These are phyloP conservation scores for Leptinotarsa peninsularis DNA, from an alignment of 2,888 invertebrate species.

Conservation along the genomic window DNA sequence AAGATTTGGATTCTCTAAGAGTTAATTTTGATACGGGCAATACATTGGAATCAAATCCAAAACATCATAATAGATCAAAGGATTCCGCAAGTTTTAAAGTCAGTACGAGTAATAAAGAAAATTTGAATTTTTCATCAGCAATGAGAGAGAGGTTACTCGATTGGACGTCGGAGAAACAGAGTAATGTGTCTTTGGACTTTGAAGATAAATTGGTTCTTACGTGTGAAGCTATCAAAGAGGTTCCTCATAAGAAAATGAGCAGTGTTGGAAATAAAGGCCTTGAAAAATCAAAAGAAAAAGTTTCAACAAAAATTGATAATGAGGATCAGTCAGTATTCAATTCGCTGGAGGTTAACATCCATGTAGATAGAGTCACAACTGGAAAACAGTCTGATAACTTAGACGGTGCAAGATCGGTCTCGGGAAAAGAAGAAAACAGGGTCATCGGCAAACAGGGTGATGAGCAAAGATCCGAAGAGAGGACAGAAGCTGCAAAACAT, in stretches of 20 bases:
- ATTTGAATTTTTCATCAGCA: background rate
- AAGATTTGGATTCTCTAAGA: conserved; percentile 14
- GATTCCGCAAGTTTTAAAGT: background rate
- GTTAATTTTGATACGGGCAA: conserved; percentile 7
- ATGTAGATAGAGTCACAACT: background rate
- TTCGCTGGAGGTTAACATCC: conserved; percentile 5
- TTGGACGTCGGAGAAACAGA: background rate
- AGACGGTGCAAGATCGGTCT: too few relatives aligned
- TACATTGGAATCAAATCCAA: background rate
- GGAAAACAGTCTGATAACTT: too few relatives aligned
- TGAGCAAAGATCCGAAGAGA: background rate
- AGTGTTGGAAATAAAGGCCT: background rate
- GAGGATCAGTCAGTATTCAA: background rate
- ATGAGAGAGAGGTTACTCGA: background rate
- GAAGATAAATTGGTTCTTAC: conserved; percentile 15
- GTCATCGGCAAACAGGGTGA: background rate
- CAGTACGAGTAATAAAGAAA: background rate
- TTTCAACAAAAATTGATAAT: background rate
- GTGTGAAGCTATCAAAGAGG: background rate
- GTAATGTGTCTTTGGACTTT: background rate
- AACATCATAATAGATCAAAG: background rate
- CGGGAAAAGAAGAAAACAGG: background rate
- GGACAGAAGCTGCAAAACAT: background rate
- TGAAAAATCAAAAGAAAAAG: background rate
- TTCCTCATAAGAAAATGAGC: background rate